Conservation (phyloP, 1,140 invertebrate genomes). For the Agraylea sexmaculata region DNA sequence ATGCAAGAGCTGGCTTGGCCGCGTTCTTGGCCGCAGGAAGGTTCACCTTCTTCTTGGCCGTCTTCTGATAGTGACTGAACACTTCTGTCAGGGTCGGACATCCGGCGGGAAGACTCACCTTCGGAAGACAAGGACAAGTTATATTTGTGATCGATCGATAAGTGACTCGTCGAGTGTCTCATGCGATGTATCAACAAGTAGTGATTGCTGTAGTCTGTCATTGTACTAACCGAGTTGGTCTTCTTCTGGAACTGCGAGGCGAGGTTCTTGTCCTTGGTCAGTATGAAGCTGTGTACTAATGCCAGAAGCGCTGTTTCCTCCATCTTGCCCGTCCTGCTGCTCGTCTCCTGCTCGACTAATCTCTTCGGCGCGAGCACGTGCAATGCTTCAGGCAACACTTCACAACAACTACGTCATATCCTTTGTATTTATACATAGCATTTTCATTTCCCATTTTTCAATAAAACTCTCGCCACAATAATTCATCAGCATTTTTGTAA, state of each 20-base stretch:
- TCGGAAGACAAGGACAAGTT: conserved; percentile 20
- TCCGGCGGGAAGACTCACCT: conserved; percentile 38
- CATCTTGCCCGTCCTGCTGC: no score
- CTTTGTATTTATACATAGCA: no score
- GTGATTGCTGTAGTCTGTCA: neutral
- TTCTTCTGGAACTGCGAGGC: conserved; percentile 48
- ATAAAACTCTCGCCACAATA: no score
- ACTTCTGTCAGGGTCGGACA: conserved; percentile 40
- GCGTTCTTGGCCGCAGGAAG: no score
- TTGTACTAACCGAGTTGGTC: conserved; percentile 45
- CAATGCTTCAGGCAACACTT: no score
- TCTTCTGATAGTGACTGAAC: conserved; percentile 37
- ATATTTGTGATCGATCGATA: neutral
- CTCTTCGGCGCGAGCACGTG: no score
- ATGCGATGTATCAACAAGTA: neutral
- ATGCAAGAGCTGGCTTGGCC: conserved; percentile 22
- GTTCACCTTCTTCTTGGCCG: conserved; percentile 37
- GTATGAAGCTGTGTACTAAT: conserved; percentile 44
- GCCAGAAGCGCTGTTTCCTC: no score
- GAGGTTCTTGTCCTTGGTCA: conserved; percentile 42
- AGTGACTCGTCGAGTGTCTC: neutral
- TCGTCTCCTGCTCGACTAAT: no score
- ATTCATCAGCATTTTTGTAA: no score
- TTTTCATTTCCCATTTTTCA: no score
- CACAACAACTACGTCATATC: no score